phyloP scores from a whole-genome alignment of 2,113 vertebrate species.

The Chlamydotis undulata region DNA sequence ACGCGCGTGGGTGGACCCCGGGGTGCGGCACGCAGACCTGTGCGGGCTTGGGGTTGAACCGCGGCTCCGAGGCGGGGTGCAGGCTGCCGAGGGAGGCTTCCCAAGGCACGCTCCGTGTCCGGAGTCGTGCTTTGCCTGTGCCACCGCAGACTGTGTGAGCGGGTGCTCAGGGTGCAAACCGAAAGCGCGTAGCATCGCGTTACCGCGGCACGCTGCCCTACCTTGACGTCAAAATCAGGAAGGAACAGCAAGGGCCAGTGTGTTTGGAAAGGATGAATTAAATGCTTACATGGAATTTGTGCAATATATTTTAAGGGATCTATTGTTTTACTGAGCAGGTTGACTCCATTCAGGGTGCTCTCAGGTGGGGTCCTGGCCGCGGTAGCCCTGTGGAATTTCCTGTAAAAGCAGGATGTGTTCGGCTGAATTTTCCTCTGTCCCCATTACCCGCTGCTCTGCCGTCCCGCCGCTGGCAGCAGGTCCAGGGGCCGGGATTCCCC shows the following conservation, averaged over 20 bases:
- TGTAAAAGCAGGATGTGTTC: not conserved
- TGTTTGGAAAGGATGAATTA: not conserved
- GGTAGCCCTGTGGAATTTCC: not conserved
- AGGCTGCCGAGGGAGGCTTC: not conserved
- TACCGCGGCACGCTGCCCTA: not conserved
- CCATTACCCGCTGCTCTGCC: not conserved
- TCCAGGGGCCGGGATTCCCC: not conserved
- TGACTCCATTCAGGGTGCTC: not conserved
- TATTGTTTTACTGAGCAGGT: not conserved
- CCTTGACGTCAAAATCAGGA: not conserved
- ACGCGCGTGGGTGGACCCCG: not conserved
- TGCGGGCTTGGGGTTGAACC: not conserved
- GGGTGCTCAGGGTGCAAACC: not conserved
- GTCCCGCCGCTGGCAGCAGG: fast-evolving
- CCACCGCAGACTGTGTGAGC: not conserved
- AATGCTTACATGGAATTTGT: not conserved
- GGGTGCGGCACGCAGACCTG: not conserved
- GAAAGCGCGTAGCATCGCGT: not conserved
- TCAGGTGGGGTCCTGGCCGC: not conserved
- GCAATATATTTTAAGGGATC: not conserved
- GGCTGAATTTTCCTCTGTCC: not conserved
- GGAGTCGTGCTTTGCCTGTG: not conserved
- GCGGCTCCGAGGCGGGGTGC: not conserved
- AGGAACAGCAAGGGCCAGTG: not conserved
- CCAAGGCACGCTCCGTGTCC: fast-evolving